A percentile compares a stretch with the other conserved stretches of the same genome.
Conservation (phyloP, 30 jellyfish, hydroid and myxozoan species). For the Mastigias papua region DNA sequence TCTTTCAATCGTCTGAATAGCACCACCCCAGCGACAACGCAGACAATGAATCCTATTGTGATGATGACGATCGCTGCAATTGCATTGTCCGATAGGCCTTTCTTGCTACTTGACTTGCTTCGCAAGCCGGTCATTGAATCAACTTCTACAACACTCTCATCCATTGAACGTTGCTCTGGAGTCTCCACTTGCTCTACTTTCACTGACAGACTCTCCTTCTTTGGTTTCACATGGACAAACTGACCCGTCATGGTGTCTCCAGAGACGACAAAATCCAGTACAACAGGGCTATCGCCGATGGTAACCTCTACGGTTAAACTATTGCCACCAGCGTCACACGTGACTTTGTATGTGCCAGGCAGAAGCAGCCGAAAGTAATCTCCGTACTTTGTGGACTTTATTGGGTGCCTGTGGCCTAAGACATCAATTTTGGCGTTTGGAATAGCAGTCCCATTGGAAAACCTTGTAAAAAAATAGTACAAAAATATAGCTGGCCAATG, state of each 20-base stretch:
- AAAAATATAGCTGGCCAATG: no score
- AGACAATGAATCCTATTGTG: constrained; percentile 87
- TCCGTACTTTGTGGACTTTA: constrained; percentile 80
- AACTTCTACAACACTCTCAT: constrained; percentile 11
- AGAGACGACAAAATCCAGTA: constrained; percentile 76
- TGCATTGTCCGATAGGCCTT: constrained; percentile 80
- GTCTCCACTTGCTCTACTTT: constrained; percentile 65
- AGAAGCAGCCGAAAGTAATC: constrained; percentile 96
- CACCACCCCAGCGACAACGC: constrained; percentile 96
- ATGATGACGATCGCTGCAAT: constrained; percentile 95
- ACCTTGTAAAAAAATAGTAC: constrained; percentile 33
- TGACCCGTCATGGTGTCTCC: constrained; percentile 82
- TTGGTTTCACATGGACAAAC: constrained; percentile 51
- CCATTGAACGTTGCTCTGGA: constrained; percentile 76
- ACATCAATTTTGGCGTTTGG: constrained; percentile 85
- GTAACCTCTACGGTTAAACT: constrained; percentile 46
- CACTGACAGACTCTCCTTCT: constrained; percentile 17
- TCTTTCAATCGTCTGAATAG: constrained; percentile 87
- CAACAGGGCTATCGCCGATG: constrained; percentile 44
- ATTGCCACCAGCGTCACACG: constrained; percentile 79
- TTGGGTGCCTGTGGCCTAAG: constrained; percentile 70
- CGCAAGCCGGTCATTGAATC: constrained; percentile 37
- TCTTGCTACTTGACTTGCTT: constrained; percentile 44
- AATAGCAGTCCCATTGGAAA: constrained; percentile 72
- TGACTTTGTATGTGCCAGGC: constrained; percentile 90